Base-by-base conservation (phyloP, 2,113 vertebrate genomes). In the Ramphastos sulfuratus region DNA sequence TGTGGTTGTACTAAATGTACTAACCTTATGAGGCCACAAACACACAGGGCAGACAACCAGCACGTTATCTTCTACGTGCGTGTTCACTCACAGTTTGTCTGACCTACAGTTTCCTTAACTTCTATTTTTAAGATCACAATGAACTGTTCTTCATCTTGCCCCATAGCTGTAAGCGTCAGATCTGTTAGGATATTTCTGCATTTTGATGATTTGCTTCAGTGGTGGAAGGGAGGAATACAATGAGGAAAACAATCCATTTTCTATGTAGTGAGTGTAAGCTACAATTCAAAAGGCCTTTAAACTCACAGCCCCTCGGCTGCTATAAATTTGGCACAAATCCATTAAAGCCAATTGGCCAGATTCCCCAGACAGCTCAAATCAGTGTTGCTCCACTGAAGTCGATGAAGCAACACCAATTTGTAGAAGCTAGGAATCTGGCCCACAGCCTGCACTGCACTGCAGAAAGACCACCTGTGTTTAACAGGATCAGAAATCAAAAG, bases 381-480 rank as follows among this genome's bases (percentile, higher is more conserved):
- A 31, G 30, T 28, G 61, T 56, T 2, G 1, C 33, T 74, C 60
- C 69, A 37, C 46, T 60, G 58, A 46, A 64, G 33, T 0, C 83
- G 61, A 71, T 70, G 56, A 83, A 88, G 72, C 48, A 90, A 74
- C 28, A 78, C 27, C 50, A 75, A 12, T 61, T 63, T 79, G 50
- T 52, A 69, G 58, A 78, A 90, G 70, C 12, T 23, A 28, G 12
- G 50, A n/a, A 46, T 50, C 70, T 92, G 92, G 63, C 66, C 73
- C 28, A 21, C 30, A 71, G 73, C 25, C 85, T 71, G 25, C n/a
- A 15, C 15, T 39, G 58, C 58, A 52, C 25, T 54, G 89, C 80
- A 82, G 77, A 89, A 77, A 65, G 73, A 69, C 66, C 59, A 84
- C 64, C 56, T 90, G 69, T 81, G 56, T 90, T 92, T 78, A 81